Evolutionary conservation across 2,113 vertebrate genomes (phyloP).

Genomic region (Gallinago media): DNA sequence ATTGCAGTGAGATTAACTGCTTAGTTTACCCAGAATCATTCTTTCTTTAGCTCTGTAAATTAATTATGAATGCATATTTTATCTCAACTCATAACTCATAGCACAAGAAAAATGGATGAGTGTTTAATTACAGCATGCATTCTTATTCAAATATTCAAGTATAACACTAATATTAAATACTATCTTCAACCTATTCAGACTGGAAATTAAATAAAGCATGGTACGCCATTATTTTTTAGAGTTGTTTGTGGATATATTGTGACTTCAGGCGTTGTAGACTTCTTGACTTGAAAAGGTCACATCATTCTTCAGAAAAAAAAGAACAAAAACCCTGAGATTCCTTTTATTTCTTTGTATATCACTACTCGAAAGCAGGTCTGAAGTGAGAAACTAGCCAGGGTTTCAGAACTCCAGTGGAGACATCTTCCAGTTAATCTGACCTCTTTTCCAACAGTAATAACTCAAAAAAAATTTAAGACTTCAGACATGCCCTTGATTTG

Average conservation of each 20-base stretch:
- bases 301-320: slow-evolving; percentile 14
- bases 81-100: neutral
- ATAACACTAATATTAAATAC: neutral
- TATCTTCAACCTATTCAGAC: neutral
- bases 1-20: neutral
- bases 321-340: neutral
- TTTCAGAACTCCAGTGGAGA: slow-evolving; percentile 58
- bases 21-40: neutral
- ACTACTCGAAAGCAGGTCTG: slow-evolving; percentile 36
- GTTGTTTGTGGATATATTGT: slow-evolving; percentile 14
- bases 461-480: slow-evolving; percentile 21
- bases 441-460: slow-evolving; percentile 52
- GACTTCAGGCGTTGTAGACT: slow-evolving; percentile 4
- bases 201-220: slow-evolving; percentile 10
- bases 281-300: slow-evolving; percentile 47
- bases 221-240: slow-evolving; percentile 15
- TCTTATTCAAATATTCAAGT: neutral
- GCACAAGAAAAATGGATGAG: neutral
- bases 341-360: slow-evolving; percentile 59
- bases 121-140: neutral
- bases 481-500: slow-evolving; percentile 58
- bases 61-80: neutral
- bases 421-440: slow-evolving; percentile 59
- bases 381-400: slow-evolving; percentile 38
- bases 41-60: neutral